Evolutionary conservation across 2,113 vertebrate species (phyloP).

Genomic region (Mohoua ochrocephala): DNA sequence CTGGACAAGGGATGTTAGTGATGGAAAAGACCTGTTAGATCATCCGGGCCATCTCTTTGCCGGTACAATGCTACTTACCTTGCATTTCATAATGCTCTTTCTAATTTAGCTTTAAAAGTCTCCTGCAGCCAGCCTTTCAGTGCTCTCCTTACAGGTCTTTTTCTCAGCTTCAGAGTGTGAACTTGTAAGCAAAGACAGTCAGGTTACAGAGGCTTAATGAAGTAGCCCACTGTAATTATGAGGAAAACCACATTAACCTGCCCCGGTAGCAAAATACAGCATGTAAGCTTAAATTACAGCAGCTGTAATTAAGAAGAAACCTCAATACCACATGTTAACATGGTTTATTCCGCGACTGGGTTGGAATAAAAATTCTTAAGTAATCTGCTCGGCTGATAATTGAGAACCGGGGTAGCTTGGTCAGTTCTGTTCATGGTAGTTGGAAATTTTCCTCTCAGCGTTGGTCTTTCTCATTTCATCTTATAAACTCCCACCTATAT

Average conservation of each 20-base stretch:
- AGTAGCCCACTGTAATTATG: not conserved
- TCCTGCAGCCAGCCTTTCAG: not conserved
- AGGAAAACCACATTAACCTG: conserved; percentile 3
- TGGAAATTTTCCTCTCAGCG: not conserved
- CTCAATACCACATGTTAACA: not conserved
- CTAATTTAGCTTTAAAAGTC: not conserved
- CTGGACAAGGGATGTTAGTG: conserved; percentile 22
- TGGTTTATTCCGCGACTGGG: not conserved
- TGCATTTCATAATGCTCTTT: conserved; percentile 4
- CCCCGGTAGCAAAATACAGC: not conserved
- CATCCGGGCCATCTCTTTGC: not conserved
- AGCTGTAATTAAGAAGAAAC: not conserved
- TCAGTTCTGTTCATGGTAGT: not conserved
- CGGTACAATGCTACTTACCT: not conserved
- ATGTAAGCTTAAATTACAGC: not conserved
- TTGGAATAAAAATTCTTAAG: not conserved
- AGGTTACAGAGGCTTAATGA: not conserved
- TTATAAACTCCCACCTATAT: not conserved
- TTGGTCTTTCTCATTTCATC: not conserved
- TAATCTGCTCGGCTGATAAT: not conserved
- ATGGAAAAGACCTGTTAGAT: conserved; percentile 36
- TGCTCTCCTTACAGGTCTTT: not conserved
- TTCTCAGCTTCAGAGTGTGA: not conserved
- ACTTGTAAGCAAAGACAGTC: not conserved
- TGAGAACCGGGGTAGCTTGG: not conserved